Evolutionary conservation across 2,888 invertebrate genomes (phyloP).

Genomic region (Latrodectus elegans): DNA sequence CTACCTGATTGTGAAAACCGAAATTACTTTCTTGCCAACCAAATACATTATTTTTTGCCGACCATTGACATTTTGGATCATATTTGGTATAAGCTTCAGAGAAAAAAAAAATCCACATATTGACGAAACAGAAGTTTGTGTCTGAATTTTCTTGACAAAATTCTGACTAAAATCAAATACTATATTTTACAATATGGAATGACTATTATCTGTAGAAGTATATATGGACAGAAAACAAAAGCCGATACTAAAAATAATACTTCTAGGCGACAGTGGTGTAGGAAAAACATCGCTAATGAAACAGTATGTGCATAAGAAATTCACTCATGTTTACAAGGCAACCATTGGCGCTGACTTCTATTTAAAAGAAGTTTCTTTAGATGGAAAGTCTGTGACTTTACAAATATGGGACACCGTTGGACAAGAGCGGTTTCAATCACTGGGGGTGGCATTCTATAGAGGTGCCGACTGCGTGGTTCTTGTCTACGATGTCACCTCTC

Average conservation of each 20-base stretch:
- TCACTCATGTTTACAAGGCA: constrained; percentile 30
- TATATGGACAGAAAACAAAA: constrained; percentile 21
- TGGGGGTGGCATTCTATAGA: constrained; percentile 50
- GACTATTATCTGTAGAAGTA: too few species aligned
- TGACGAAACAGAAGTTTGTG: too few species aligned
- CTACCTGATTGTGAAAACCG: too few species aligned
- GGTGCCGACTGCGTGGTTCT: constrained; percentile 58
- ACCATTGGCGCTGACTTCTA: constrained; percentile 61
- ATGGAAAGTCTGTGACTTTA: constrained; percentile 23
- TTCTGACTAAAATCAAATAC: too few species aligned
- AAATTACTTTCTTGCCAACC: too few species aligned
- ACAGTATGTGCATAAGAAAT: constrained; percentile 36
- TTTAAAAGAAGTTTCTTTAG: constrained; percentile 22
- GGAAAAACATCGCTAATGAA: constrained; percentile 56
- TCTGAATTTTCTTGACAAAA: too few species aligned
- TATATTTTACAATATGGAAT: too few species aligned
- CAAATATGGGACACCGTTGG: constrained; percentile 65
- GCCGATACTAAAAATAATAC: constrained; percentile 51
- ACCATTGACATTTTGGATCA: too few species aligned
- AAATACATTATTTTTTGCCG: too few species aligned
- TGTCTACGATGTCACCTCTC: constrained; percentile 54
- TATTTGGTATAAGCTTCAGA: too few species aligned
- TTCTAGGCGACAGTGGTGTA: constrained; percentile 51
- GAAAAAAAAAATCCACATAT: too few species aligned
- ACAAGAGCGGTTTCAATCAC: constrained; percentile 53